Evolutionary conservation across 2,888 invertebrate species (phyloP).

Genomic region (Pristionchus fissidentatus): DNA sequence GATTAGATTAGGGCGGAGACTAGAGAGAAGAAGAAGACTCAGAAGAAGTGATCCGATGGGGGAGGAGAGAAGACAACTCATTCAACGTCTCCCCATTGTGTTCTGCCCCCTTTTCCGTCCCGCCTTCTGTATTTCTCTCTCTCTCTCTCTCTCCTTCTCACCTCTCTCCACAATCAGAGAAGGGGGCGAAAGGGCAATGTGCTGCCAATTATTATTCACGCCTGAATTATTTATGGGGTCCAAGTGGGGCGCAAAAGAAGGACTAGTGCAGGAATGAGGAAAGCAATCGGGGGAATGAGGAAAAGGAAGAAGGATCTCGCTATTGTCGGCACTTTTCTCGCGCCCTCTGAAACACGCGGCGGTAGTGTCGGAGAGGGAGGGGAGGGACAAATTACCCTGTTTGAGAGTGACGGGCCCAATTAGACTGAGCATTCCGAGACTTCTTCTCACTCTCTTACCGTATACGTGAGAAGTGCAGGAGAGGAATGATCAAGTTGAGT

Average conservation of each 20-base stretch:
- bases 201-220: slow-evolving; percentile 46
- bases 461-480: neutral
- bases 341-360: neutral
- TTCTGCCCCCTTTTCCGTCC: neutral
- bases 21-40: slow-evolving; percentile 2
- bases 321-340: neutral
- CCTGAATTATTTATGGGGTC: slow-evolving; percentile 47
- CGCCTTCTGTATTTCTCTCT: slow-evolving; percentile 4
- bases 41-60: slow-evolving; percentile 19
- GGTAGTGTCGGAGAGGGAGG: neutral
- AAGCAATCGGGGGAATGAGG: slow-evolving; percentile 19
- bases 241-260: slow-evolving; percentile 26
- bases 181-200: slow-evolving; percentile 23
- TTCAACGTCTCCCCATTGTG: slow-evolving; percentile 1
- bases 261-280: slow-evolving; percentile 19
- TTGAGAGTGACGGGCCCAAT: slow-evolving; percentile 28
- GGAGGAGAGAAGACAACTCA: slow-evolving; percentile 31
- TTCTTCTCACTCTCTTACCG: neutral
- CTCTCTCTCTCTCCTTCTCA: neutral
- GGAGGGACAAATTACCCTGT: neutral
- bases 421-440: slow-evolving; percentile 28
- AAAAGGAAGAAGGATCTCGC: neutral
- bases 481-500: slow-evolving; percentile 42
- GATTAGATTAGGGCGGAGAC: slow-evolving; percentile 23
- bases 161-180: neutral